These are phyloP conservation scores for Phyllotreta striolata DNA, from an alignment of 2,888 invertebrate species.

Conservation along the genomic window DNA sequence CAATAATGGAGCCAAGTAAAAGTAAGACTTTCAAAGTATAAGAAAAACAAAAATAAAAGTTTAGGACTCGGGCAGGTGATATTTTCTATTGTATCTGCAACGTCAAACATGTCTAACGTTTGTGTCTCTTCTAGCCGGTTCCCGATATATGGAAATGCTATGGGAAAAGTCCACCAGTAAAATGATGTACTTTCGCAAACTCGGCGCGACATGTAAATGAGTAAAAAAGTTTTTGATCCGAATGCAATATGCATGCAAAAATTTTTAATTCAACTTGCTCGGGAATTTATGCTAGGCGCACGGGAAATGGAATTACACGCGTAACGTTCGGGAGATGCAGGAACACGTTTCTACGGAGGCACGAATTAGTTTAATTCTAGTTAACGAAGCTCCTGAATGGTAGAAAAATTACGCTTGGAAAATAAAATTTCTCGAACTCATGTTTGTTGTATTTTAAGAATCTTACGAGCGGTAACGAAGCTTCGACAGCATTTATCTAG, in stretches of 20 bases:
- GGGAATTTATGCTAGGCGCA: constrained; percentile 24
- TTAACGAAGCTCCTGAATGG: constrained; percentile 3
- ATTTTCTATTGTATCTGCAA: no score
- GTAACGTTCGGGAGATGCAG: constrained; percentile 22
- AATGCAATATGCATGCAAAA: constrained; percentile 31
- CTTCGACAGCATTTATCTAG: no score
- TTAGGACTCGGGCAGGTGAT: no score
- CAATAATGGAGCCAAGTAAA: no score
- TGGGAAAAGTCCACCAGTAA: constrained; percentile 20
- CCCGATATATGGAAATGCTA: constrained; percentile 12
- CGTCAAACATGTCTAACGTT: constrained; percentile 6
- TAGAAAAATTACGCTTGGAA: constrained; percentile 4
- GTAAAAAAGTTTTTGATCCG: constrained; percentile 16
- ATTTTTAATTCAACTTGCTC: constrained; percentile 30
- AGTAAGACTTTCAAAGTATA: no score
- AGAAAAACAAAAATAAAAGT: no score
- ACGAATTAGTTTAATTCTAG: constrained; percentile 19
- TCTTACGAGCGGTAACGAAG: no score
- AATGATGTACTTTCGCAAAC: constrained; percentile 25
- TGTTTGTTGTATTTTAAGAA: no score
- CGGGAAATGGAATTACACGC: constrained; percentile 18
- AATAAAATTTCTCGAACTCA: background rate
- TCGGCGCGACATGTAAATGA: constrained; percentile 20
- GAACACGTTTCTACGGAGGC: constrained; percentile 7
- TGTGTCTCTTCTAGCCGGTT: background rate